These are phyloP conservation scores for Aramus guarauna DNA, from an alignment of 2,113 vertebrate species.

Conservation along the genomic window DNA sequence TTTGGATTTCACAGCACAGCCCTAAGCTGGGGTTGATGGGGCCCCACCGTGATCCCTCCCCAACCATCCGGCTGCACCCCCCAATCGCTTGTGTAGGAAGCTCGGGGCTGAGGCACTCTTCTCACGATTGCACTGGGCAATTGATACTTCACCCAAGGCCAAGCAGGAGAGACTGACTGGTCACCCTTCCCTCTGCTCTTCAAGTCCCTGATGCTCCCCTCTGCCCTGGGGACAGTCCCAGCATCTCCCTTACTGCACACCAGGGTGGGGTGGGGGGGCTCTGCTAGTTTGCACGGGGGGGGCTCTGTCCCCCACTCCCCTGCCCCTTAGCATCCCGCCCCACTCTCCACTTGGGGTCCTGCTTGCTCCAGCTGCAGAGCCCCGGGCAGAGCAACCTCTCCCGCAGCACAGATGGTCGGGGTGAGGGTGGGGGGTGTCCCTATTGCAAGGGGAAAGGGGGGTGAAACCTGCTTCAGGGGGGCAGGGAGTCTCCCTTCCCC, in stretches of 20 bases:
- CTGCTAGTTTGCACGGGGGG: neutral
- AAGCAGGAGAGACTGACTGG: neutral
- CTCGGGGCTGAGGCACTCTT: neutral
- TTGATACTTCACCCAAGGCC: neutral
- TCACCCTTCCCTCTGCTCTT: neutral
- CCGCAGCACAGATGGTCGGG: neutral
- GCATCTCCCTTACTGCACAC: neutral
- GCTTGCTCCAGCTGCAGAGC: neutral
- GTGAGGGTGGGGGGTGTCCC: neutral
- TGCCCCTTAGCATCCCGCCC: neutral
- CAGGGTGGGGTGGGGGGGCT: no score
- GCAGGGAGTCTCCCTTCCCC: neutral
- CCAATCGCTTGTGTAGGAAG: accelerated
- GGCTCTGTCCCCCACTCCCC: neutral
- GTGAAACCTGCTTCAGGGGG: neutral
- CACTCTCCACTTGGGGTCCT: neutral
- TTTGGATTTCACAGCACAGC: neutral
- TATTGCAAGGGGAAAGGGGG: neutral
- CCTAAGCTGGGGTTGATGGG: neutral
- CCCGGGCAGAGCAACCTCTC: neutral
- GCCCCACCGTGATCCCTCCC: neutral
- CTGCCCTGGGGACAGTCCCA: neutral
- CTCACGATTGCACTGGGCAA: neutral
- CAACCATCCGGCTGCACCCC: accelerated
- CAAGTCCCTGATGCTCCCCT: neutral